Evolutionary conservation across 2,797 vertebrate species (phyloP), one percentile per base, ranked within the genome.

Genomic region (Tiaroga cobitis): DNA sequence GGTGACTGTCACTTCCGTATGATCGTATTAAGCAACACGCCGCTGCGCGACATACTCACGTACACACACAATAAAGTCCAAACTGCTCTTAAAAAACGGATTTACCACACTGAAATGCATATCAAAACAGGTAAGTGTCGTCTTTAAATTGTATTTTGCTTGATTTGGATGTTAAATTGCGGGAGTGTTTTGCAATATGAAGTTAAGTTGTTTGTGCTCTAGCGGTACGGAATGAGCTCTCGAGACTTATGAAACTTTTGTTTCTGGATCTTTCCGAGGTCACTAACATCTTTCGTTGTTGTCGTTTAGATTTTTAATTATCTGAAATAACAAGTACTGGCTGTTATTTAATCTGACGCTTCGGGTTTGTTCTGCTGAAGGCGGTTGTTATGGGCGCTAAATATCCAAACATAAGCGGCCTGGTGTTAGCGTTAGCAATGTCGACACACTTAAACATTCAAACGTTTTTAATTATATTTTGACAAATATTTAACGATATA

Each of bases 91-190:
- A 26, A 39, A 74, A 51, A 26, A 19, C 54, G 37, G 77, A 59
- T 59, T 43, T 56, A 61, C 13, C 75, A 41, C 87, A 4, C 67
- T 90, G 94, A 95, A 82, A 96, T 96, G 95, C 95, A 96, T 93
- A 96, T 96, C 90, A 96, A 96, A 92, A 94, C 95, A 91, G 94
- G 95, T 96, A 85, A 85, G 34, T 0, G 10, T 63, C 3, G 0
- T 0, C 3, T 37, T 15, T 19, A 10, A 29, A 1, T 0, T 1
- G 2, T 18, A 63, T 39, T 26, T 0, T 1, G 6, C 0, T 26
- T 8, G 29, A 0, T 29, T 68, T 29, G 1, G 51, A 49, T 41
- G 43, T n/a, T 59, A 34, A 32, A 15, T 2, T 2, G 5, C 11
- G 6, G 16, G 6, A 18, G 46, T 70, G 19, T 70, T 59, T 69